Conservation (phyloP, 2,797 vertebrate genomes). For the Lindbergichthys nudifrons region DNA sequence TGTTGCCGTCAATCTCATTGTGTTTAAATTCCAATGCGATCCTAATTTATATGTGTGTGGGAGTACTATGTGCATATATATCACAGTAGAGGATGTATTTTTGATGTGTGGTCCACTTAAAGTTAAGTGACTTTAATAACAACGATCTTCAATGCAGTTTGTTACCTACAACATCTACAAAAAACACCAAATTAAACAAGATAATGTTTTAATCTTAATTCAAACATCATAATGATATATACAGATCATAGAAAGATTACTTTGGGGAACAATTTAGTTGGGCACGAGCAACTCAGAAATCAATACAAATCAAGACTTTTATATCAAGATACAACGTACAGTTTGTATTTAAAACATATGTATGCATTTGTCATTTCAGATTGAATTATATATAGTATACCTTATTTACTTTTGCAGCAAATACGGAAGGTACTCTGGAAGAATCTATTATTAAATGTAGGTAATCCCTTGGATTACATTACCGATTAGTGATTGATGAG, state of each 20-base stretch:
- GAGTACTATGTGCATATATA: background rate
- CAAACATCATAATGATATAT: background rate
- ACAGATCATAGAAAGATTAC: no score
- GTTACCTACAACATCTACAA: background rate
- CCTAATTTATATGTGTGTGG: background rate
- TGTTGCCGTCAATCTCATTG: slow-evolving; percentile 9
- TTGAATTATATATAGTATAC: background rate
- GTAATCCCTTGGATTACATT: slow-evolving; percentile 61
- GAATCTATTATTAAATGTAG: slow-evolving; percentile 46
- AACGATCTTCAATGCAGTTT: background rate
- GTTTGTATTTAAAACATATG: background rate
- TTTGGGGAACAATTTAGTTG: no score
- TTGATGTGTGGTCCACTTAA: background rate
- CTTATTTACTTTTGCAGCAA: slow-evolving; percentile 13
- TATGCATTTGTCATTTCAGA: slow-evolving; percentile 3
- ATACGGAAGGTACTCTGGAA: slow-evolving; percentile 28
- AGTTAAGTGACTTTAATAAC: background rate
- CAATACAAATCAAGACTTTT: background rate
- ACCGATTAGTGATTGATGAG: slow-evolving; percentile 64
- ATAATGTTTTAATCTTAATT: background rate
- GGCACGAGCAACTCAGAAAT: background rate
- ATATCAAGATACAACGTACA: background rate
- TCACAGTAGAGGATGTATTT: background rate
- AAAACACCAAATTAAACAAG: background rate
- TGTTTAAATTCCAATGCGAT: background rate